Conservation (phyloP, 2,113 vertebrate species). For the Nematolebias whitei region DNA sequence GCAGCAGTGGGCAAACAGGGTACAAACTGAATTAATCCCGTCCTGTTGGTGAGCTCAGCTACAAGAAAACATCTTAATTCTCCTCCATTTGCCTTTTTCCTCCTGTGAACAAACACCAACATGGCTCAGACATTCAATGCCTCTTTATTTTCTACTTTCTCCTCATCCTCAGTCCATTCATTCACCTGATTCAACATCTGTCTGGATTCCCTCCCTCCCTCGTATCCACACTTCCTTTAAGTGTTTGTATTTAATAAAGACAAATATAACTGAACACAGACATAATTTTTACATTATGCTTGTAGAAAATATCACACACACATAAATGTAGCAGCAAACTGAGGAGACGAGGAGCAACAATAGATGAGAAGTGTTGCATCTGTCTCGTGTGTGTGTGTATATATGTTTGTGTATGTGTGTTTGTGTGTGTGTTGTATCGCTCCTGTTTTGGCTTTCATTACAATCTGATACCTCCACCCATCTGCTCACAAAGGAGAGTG, state of each 20-base stretch:
- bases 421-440: conserved; percentile 20
- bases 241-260: not conserved
- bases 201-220: conserved; percentile 20
- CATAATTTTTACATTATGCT: not conserved
- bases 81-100: conserved; percentile 24
- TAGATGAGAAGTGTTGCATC: conserved; percentile 20
- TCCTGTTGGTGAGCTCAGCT: conserved; percentile 29
- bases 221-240: not conserved
- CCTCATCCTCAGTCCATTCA: conserved; percentile 31
- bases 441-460: conserved; percentile 60
- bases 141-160: conserved; percentile 17
- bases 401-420: conserved; percentile 7
- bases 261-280: not conserved
- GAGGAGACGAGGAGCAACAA: conserved; percentile 24
- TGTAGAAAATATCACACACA: conserved; percentile 6
- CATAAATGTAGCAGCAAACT: conserved; percentile 11
- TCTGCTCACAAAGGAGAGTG: conserved; percentile 69
- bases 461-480: conserved; percentile 75
- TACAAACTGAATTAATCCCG: conserved; percentile 8
- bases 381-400: conserved; percentile 16
- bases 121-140: conserved; percentile 27
- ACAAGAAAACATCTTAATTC: conserved; percentile 43
- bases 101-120: conserved; percentile 14
- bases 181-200: conserved; percentile 38
- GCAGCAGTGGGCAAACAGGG: conserved; percentile 10